Evolutionary conservation across 2,888 invertebrate genomes (phyloP), one percentile per base, ranked within the genome.

Genomic region (Drepanosiphum platanoidis): DNA sequence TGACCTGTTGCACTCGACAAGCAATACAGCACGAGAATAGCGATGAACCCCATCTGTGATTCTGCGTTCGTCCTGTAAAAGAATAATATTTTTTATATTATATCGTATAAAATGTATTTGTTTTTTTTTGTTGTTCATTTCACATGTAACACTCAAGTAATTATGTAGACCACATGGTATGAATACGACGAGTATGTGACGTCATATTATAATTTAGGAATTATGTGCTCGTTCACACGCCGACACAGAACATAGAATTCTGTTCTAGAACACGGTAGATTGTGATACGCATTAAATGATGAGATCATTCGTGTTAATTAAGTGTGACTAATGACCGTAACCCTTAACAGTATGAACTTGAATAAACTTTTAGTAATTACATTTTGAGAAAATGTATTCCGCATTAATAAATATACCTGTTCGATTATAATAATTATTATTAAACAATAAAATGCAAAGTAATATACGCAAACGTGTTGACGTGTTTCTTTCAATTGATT

Each of bases 1-100:
- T 94, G 94, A 90, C 93, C 92, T 36, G 84, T 77, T 70, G 68
- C 75, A 70, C 84, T 84, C 22, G 84, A 84, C 66, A 84, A 58
- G 66, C 66, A 83, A 32, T 77, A 84, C 22, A 84, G 58, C n/a
- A 77, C 52, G 15, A 83, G 34, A 70, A 74, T 74, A 58, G 68
- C 58, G 36, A 77, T n/a, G 52, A 58, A 58, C 75, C 52, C 75
- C 84, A 84, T 84, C 46, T 58, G 75, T 77, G 52, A 77, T 68
- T 84, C n/a, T 61, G 18, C 4, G 22, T 36, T 84, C 22, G 52
- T 58, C 77, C 84, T 84, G 58, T 64, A 52, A 66, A 72, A 52
- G 52, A 68, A 32, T 39, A 82, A 36, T 3, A 71, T 34, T 32
- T 46, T 27, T n/a, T 9, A 46, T 46, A 15, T 66, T 32, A n/a